Base-by-base conservation (phyloP, 2,888 invertebrate species). In the Nomada ruficornis region DNA sequence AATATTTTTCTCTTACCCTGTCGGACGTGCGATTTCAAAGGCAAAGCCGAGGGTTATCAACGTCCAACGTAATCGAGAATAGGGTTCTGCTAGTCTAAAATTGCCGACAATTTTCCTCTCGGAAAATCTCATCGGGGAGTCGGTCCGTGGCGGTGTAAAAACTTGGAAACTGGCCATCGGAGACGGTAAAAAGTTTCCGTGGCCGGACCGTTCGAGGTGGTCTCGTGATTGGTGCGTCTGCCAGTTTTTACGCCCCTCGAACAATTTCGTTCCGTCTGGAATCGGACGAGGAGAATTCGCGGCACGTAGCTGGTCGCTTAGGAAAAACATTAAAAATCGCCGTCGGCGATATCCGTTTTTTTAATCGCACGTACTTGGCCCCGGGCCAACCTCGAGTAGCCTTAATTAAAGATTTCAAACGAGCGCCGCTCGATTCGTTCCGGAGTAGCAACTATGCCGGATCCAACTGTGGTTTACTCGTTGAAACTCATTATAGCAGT, bases 311-410 rank as follows among this genome's bases (percentile, higher is more conserved):
- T n/a, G n/a, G 54, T 57, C 69, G 76, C 80, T 80, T 80, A 80
- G 82, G 76, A 82, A 80, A 76, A 80, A 82, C 82, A 82, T 82
- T 80, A 80, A 82, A 82, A 82, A 82, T 82, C 78, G 82, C 76
- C 82, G 55, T 29, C 71, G 71, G 75, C 60, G 80, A 80, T 82
- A 80, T 72, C 76, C 70, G 80, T 70, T 59, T 55, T 76, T 67
- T 67, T 67, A 78, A 76, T 80, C 55, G 79, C 55, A 36, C 67
- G 55, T 62, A 67, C 44, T 72, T 80, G 80, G 80, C 78, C 1
- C 13, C 9, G 0, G 10, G 76, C 68, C 80, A 78, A 42, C 47
- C 36, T 2, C 79, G 44, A 36, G 50, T 59, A 47, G 62, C 78
- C 71, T 80, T 80, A 80, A 80, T 80, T 80, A 79, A 73, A 80